Percentiles rank a stretch among this genome's conserved stretches.
phyloP scores from a whole-genome alignment of 2,888 invertebrate genomes.

The Drosophila atripex region DNA sequence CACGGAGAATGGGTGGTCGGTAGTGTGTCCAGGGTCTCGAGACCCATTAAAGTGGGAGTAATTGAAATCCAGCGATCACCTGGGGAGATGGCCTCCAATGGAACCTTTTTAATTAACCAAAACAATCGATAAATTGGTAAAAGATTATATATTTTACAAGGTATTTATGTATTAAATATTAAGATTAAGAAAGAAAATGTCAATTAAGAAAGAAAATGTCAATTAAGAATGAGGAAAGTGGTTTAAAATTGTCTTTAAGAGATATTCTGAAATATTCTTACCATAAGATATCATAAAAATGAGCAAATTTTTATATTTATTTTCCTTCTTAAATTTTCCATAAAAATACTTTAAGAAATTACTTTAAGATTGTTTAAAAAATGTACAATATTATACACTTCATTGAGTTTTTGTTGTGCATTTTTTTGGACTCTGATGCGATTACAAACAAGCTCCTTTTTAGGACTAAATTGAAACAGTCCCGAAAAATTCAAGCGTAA shows the following conservation, averaged over 20 bases:
- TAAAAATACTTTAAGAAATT: neutral
- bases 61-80: constrained; percentile 15
- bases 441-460: constrained; percentile 37
- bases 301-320: no score
- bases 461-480: constrained; percentile 38
- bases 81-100: constrained; percentile 1
- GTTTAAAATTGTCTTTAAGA: neutral
- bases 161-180: neutral
- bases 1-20: constrained; percentile 20
- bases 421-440: constrained; percentile 36
- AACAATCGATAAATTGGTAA: constrained; percentile 3
- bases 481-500: constrained; percentile 53
- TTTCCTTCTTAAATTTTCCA: neutral
- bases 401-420: neutral
- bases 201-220: neutral
- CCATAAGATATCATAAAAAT: no score
- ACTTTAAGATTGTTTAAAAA: neutral
- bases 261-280: neutral
- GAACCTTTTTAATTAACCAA: neutral
- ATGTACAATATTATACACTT: neutral
- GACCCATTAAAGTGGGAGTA: constrained; percentile 24
- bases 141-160: neutral
- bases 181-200: neutral
- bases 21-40: constrained; percentile 4
- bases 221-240: neutral